These are phyloP conservation scores for Anthoscopus minutus DNA, from an alignment of 2,113 vertebrate genomes.

Conservation along the genomic window DNA sequence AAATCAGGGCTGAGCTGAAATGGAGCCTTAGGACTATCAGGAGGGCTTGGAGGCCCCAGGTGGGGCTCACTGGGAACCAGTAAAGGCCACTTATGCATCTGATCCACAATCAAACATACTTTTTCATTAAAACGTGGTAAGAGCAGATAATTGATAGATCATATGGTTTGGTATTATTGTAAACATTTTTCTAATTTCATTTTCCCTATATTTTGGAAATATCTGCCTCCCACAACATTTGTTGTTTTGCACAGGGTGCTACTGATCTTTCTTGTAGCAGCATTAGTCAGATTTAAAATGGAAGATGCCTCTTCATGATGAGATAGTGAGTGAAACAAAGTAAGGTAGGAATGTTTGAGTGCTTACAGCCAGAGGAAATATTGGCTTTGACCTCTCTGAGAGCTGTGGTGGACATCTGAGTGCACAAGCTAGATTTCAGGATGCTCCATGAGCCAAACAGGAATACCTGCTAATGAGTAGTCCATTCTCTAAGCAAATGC, in stretches of 20 bases:
- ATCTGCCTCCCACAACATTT: neutral
- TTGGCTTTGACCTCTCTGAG: neutral
- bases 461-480: neutral
- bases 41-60: rapidly evolving
- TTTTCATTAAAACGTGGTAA: neutral
- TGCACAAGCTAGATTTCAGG: neutral
- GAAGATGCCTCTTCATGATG: neutral
- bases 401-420: neutral
- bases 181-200: neutral
- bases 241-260: neutral
- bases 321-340: neutral
- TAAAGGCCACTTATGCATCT: neutral
- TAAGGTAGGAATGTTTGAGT: neutral
- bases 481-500: neutral
- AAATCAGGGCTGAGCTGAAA: neutral
- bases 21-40: neutral
- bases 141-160: neutral
- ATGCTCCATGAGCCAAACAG: neutral
- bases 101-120: neutral
- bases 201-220: neutral
- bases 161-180: neutral
- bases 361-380: neutral
- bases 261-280: neutral
- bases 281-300: neutral
- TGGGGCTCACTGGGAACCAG: neutral